A percentile compares a stretch with the other conserved stretches of the same genome.
Evolutionary conservation across 2,888 invertebrate genomes (phyloP).

Genomic region (Prenolepis imparis): DNA sequence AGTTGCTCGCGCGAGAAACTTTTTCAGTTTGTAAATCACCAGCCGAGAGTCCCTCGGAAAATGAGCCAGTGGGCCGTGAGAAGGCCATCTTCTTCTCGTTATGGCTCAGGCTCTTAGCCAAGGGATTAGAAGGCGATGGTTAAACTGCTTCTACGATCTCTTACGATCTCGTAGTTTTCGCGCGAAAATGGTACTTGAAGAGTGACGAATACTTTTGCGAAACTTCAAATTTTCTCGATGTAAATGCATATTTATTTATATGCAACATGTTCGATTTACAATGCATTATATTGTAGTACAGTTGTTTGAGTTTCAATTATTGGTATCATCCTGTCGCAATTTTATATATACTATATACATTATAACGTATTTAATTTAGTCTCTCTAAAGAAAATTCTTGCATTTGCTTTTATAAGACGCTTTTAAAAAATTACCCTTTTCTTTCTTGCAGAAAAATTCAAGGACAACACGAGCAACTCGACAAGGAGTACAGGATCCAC

Average conservation of each 20-base stretch:
- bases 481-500: slow-evolving; percentile 90
- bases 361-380: background rate
- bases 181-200: background rate
- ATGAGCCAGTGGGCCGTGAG: slow-evolving; percentile 62
- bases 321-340: background rate
- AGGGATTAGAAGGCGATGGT: background rate
- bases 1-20: slow-evolving; percentile 76
- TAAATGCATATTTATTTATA: background rate
- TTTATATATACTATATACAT: too few species aligned
- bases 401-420: background rate
- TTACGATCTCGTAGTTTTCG: slow-evolving; percentile 22
- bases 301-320: background rate
- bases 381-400: background rate
- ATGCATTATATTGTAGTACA: background rate
- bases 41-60: slow-evolving; percentile 68
- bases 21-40: slow-evolving; percentile 79
- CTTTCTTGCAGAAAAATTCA: slow-evolving; percentile 89
- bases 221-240: background rate
- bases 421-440: slow-evolving; percentile 48
- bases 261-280: background rate
- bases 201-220: background rate
- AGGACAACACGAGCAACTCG: slow-evolving; percentile 90
- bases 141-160: background rate
- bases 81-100: slow-evolving; percentile 61
- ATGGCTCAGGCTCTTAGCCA: slow-evolving; percentile 43